Evolutionary conservation across 2,888 invertebrate species (phyloP), one percentile per base, ranked within the genome.

Genomic region (Spilosoma lubricipeda): DNA sequence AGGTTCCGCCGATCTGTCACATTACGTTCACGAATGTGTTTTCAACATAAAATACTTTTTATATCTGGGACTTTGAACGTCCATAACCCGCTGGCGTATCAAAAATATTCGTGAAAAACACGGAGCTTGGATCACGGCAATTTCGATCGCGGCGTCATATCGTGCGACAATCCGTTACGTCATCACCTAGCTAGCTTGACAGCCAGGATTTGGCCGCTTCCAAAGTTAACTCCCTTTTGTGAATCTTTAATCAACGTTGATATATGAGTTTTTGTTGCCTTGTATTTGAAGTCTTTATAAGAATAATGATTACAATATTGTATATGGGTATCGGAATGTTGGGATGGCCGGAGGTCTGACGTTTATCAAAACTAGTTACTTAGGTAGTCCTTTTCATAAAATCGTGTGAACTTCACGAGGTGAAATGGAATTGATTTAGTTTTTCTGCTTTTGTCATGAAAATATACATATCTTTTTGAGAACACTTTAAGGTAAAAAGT

Each of bases 21-120:
- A 52, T 68, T 36, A 56, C 18, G 27, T 33, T 36, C 33, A 36
- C 36, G 36, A 69, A n/a, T 56, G 36, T n/a, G 36, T 36, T 39
- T 69, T 56, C 42, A 30, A 45, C 27, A 45, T 67, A 30, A 67
- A 48, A 69, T 56, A n/a, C 56, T n/a, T 67, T 72, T 67, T 67
- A 15, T 67, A 67, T 20, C 73, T 52, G 45, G 13, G 13, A 33
- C 64, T 27, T 48, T 73, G 27, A 36, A 48, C 27, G 36, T 11
- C 68, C 63, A 65, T 73, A 73, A 69, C 69, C 66, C 33, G 66
- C 20, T 66, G 42, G 18, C 66, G 18, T 33, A 39, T 65, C 59
- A 73, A 42, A 73, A 70, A 73, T 70, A 70, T 56, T 69, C 56
- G 56, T n/a, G 39, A n/a, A 69, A 69, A n/a, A 56, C 36, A 69